Percentiles rank a stretch among this genome's conserved stretches.
These are phyloP conservation scores for Venustaconcha ellipsiformis DNA, from an alignment of 1,140 invertebrate genomes.

Conservation along the genomic window DNA sequence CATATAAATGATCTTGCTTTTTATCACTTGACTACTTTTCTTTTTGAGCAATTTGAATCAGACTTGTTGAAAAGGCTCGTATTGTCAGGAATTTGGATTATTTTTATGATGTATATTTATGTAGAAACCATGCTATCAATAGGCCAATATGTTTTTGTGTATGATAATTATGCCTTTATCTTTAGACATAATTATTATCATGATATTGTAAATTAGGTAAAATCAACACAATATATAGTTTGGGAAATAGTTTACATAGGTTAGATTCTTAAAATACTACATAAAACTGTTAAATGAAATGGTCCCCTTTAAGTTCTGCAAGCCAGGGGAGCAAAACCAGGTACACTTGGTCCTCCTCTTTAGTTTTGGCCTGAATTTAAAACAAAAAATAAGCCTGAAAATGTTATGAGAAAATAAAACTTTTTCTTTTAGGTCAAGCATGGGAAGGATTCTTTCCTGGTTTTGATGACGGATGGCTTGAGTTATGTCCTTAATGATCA, in stretches of 20 bases:
- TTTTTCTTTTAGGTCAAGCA: constrained; percentile 70
- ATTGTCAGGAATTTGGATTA: not conserved
- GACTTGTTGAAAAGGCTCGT: too few relatives aligned
- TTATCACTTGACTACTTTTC: too few relatives aligned
- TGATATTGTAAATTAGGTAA: too few relatives aligned
- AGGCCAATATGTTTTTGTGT: too few relatives aligned
- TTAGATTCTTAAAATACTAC: too few relatives aligned
- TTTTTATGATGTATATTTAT: not conserved
- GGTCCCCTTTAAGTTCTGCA: too few relatives aligned
- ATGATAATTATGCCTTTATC: not conserved
- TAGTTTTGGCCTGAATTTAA: not conserved
- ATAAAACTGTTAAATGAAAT: too few relatives aligned
- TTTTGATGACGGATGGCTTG: constrained; percentile 73
- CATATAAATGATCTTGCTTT: too few relatives aligned
- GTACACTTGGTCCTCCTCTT: not conserved
- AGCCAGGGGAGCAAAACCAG: too few relatives aligned
- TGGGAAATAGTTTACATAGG: too few relatives aligned
- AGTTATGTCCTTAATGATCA: constrained; percentile 72
- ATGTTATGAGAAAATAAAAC: not conserved
- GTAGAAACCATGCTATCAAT: not conserved
- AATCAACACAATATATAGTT: not conserved
- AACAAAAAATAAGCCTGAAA: not conserved
- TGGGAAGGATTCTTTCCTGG: constrained; percentile 72
- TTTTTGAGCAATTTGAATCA: too few relatives aligned
- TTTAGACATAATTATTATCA: too few relatives aligned